A percentile compares a stretch with the other conserved stretches of the same genome.
phyloP scores from a whole-genome alignment of 2,113 vertebrate species.

The Dipodomys stephensi region DNA sequence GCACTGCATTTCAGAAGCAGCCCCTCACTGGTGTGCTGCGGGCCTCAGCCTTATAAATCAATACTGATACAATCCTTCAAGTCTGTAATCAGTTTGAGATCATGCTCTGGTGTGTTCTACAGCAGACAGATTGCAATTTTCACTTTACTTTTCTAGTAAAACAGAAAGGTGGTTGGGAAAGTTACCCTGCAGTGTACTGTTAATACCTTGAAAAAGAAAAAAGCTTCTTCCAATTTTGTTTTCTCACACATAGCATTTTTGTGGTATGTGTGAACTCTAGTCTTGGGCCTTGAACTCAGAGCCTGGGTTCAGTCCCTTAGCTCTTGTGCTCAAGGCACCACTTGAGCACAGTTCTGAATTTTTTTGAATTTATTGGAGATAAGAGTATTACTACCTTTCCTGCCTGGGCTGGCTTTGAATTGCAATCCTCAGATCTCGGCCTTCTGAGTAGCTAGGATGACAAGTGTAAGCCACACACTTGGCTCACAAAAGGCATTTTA shows the following conservation, averaged over 20 bases:
- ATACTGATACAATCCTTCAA: conserved; percentile 74
- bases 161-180: conserved; percentile 54
- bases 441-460: no score
- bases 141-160: conserved; percentile 69
- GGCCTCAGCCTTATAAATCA: conserved; percentile 64
- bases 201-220: neutral
- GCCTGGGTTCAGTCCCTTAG: no score
- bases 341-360: no score
- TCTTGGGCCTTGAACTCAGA: no score
- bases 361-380: no score
- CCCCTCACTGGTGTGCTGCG: neutral
- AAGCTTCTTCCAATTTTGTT: neutral
- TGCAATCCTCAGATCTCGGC: no score
- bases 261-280: no score
- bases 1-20: neutral
- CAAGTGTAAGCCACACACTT: no score
- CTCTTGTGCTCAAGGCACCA: no score
- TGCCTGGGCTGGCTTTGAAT: no score
- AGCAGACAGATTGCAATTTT: conserved; percentile 70
- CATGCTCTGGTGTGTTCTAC: conserved; percentile 62
- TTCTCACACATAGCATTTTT: neutral
- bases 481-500: neutral
- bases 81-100: conserved; percentile 73
- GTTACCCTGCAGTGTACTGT: conserved; percentile 48
- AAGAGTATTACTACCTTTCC: no score